phyloP scores from a whole-genome alignment of 2,888 invertebrate genomes.

The Thumatha senex region DNA sequence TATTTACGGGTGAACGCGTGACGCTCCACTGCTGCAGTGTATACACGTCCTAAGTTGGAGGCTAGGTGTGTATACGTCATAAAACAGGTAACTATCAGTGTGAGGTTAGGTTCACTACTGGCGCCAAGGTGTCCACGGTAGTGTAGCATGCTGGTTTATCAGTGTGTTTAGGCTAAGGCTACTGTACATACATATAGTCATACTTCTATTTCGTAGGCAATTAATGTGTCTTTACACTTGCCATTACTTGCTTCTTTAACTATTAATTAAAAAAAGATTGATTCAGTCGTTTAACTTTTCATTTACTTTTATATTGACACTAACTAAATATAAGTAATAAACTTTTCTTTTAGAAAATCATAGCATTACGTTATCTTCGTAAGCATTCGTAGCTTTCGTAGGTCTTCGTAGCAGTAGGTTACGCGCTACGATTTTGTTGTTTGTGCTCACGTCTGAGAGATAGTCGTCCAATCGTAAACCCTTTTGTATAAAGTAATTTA shows the following conservation, averaged over 20 bases:
- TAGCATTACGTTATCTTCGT: no score
- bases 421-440: background rate
- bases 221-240: no score
- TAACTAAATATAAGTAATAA: no score
- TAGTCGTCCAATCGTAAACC: background rate
- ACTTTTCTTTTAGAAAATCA: no score
- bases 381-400: conserved; percentile 29
- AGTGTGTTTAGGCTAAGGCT: no score
- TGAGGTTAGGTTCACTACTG: conserved; percentile 32
- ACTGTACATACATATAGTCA: background rate
- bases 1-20: conserved; percentile 39
- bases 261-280: no score
- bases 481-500: background rate
- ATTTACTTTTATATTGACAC: no score
- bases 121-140: conserved; percentile 26
- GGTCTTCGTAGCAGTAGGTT: conserved; percentile 21
- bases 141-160: background rate
- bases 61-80: conserved; percentile 16
- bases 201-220: background rate
- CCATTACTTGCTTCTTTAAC: no score
- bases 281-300: no score
- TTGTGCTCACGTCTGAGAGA: background rate
- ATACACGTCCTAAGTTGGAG: conserved; percentile 23
- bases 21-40: conserved; percentile 24
- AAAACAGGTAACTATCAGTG: conserved; percentile 15